Percentiles rank a stretch among this genome's conserved stretches.
Evolutionary conservation across 2,113 vertebrate species (phyloP).

Genomic region (Cyphotilapia sp.): DNA sequence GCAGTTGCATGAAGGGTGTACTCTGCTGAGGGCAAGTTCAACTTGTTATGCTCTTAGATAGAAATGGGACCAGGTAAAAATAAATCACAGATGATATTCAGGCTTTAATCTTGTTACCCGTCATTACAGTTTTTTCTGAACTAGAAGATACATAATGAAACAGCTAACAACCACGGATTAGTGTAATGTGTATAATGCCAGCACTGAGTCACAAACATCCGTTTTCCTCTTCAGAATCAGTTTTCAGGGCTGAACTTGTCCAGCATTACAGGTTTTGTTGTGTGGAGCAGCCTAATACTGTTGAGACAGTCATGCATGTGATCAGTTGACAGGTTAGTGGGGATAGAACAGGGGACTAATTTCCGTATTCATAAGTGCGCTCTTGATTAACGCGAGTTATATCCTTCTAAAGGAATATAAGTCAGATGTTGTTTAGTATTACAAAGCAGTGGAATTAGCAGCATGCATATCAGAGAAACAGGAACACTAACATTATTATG

Average conservation of each 20-base stretch:
- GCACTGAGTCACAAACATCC: accelerated
- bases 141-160: background rate
- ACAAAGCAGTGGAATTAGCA: background rate
- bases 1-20: background rate
- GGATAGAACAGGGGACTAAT: background rate
- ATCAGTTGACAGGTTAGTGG: background rate
- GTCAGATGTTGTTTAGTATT: background rate
- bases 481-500: background rate
- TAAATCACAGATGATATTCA: background rate
- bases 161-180: background rate
- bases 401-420: background rate
- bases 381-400: background rate
- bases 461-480: background rate
- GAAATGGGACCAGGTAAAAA: background rate
- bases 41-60: background rate
- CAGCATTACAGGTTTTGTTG: background rate
- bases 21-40: background rate
- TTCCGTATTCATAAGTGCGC: background rate
- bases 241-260: background rate
- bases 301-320: background rate
- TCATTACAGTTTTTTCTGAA: background rate
- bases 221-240: background rate
- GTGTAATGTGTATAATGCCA: background rate
- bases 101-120: background rate
- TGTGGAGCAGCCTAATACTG: background rate